phyloP scores from a whole-genome alignment of 2,888 invertebrate species.

The Caenorhabditis sp. region DNA sequence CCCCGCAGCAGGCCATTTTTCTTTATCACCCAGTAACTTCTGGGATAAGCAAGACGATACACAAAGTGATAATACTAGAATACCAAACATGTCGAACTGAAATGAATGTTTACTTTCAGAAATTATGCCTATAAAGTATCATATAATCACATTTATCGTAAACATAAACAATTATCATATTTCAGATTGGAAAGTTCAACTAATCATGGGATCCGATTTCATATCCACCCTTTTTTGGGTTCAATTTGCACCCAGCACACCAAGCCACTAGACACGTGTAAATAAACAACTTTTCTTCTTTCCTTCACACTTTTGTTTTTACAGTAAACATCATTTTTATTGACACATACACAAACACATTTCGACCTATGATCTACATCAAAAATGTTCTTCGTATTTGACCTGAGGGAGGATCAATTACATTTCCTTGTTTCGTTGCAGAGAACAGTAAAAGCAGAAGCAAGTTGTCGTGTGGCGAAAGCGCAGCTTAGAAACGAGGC shows the following conservation, averaged over 20 bases:
- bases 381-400: neutral
- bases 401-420: neutral
- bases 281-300: neutral
- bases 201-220: neutral
- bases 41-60: too few relatives aligned
- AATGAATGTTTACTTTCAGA: too few relatives aligned
- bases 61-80: too few relatives aligned
- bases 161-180: neutral
- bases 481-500: constrained; percentile 11
- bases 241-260: neutral
- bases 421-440: neutral
- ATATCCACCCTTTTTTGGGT: too few relatives aligned
- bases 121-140: too few relatives aligned
- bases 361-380: neutral
- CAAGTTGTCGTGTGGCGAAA: constrained; percentile 25
- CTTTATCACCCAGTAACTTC: too few relatives aligned
- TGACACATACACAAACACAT: neutral
- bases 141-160: too few relatives aligned
- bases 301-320: neutral
- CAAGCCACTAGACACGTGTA: neutral
- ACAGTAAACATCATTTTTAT: neutral
- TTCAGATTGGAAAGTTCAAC: neutral
- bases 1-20: too few relatives aligned
- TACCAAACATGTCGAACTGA: too few relatives aligned
- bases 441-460: neutral